Evolutionary conservation across 2,888 invertebrate genomes (phyloP).

Genomic region (Mythimna vitellina): DNA sequence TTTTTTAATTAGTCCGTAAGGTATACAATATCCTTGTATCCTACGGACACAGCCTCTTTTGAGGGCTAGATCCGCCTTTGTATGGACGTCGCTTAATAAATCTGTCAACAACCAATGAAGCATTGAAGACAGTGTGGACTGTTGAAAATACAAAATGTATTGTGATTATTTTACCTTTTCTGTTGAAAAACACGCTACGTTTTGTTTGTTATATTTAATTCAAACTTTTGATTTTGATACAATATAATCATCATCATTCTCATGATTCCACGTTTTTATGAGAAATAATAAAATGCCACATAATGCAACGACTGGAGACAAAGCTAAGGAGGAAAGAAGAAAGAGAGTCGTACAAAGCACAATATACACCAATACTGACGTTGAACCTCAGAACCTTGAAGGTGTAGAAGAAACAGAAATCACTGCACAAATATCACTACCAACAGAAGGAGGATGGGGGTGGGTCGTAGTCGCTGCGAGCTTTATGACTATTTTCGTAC

Average conservation of each 20-base stretch:
- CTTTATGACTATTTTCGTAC: conserved; percentile 76
- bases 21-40: too few species aligned
- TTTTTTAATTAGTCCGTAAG: too few species aligned
- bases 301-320: conserved; percentile 45
- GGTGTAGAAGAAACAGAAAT: conserved; percentile 86
- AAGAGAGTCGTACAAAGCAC: conserved; percentile 76
- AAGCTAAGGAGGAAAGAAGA: conserved; percentile 70
- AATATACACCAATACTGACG: conserved; percentile 69
- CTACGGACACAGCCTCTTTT: too few species aligned
- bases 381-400: conserved; percentile 68
- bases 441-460: conserved; percentile 85
- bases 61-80: not conserved
- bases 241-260: not conserved
- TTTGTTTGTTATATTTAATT: not conserved
- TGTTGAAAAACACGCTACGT: not conserved
- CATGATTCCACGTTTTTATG: not conserved
- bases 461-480: conserved; percentile 83
- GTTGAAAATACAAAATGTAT: conserved; percentile 9
- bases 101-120: conserved; percentile 3
- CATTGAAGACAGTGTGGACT: not conserved
- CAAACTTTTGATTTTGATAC: conserved; percentile 12
- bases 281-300: conserved; percentile 52
- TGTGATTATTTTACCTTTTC: conserved; percentile 22
- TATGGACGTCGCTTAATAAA: not conserved
- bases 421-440: conserved; percentile 83